Percentiles rank a stretch among this genome's conserved stretches.
phyloP scores from a whole-genome alignment of 2,888 invertebrate species.

The Neelides folsomi region DNA sequence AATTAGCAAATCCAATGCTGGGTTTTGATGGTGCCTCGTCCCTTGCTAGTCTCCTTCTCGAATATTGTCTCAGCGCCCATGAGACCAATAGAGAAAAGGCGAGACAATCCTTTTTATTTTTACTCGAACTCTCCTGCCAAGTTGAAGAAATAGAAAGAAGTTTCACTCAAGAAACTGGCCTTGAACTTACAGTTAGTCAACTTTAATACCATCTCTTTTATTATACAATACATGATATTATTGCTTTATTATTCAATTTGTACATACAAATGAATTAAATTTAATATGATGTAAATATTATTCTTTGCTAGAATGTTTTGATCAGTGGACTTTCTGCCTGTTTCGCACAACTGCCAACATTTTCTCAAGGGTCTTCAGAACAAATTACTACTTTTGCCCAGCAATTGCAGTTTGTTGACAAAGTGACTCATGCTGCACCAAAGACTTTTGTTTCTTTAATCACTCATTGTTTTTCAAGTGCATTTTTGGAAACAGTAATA shows the following conservation, averaged over 20 bases:
- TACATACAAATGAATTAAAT: too few relatives aligned
- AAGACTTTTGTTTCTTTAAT: conserved; percentile 13
- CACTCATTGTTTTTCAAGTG: conserved; percentile 26
- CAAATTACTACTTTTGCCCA: conserved; percentile 25
- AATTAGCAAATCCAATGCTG: conserved; percentile 4
- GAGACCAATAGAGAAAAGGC: conserved; percentile 21
- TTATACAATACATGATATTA: background rate
- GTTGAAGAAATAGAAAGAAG: conserved; percentile 25
- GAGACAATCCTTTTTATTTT: conserved; percentile 25
- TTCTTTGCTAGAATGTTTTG: conserved; percentile 23
- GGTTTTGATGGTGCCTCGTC: conserved; percentile 29
- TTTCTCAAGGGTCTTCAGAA: conserved; percentile 15
- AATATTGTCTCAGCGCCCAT: conserved; percentile 27
- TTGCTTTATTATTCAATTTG: background rate
- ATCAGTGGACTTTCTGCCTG: conserved; percentile 29
- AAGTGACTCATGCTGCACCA: conserved; percentile 23
- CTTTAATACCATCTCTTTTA: background rate
- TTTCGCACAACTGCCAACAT: conserved; percentile 30
- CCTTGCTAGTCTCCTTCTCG: conserved; percentile 28
- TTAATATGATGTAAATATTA: background rate
- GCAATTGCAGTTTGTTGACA: conserved; percentile 29
- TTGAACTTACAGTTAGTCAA: conserved; percentile 27
- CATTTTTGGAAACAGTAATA: conserved; percentile 29
- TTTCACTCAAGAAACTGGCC: conserved; percentile 24
- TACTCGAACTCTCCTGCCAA: conserved; percentile 24